Conservation (phyloP, 1,140 invertebrate species). For the Drosophila obscura region DNA sequence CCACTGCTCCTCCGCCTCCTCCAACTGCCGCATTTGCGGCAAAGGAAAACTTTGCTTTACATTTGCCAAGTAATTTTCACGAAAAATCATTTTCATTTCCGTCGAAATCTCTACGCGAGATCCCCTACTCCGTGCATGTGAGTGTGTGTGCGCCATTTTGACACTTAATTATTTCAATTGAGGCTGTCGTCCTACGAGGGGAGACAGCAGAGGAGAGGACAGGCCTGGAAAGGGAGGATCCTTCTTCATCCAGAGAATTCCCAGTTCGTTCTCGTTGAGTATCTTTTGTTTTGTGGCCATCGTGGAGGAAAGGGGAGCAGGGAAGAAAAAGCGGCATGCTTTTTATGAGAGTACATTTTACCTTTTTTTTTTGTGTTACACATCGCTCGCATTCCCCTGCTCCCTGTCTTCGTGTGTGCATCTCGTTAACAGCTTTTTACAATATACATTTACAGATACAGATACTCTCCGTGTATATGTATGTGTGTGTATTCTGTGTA, state of each 20-base stretch:
- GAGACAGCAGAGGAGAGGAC: too few relatives aligned
- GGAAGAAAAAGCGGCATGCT: neutral
- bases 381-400: neutral
- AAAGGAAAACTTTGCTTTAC: slow-evolving; percentile 27
- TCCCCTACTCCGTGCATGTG: neutral
- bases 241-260: neutral
- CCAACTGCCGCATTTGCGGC: slow-evolving; percentile 5
- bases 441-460: slow-evolving; percentile 29
- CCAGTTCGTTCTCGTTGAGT: slow-evolving; percentile 26
- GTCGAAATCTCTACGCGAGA: slow-evolving; percentile 1
- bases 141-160: slow-evolving; percentile 53
- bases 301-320: neutral
- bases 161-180: slow-evolving; percentile 78
- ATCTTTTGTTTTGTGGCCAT: slow-evolving; percentile 52
- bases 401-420: slow-evolving; percentile 6
- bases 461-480: slow-evolving; percentile 5
- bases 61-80: slow-evolving; percentile 64
- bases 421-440: slow-evolving; percentile 67
- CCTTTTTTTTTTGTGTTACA: slow-evolving; percentile 29
- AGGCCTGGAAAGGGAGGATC: too few relatives aligned
- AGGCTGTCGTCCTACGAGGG: slow-evolving; percentile 35
- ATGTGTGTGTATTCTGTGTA: slow-evolving; percentile 17
- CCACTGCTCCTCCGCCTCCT: neutral
- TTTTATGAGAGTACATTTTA: slow-evolving; percentile 32
- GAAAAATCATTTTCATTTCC: slow-evolving; percentile 65